Conservation (phyloP, 2,888 invertebrate species). For the Elmis aenea region DNA sequence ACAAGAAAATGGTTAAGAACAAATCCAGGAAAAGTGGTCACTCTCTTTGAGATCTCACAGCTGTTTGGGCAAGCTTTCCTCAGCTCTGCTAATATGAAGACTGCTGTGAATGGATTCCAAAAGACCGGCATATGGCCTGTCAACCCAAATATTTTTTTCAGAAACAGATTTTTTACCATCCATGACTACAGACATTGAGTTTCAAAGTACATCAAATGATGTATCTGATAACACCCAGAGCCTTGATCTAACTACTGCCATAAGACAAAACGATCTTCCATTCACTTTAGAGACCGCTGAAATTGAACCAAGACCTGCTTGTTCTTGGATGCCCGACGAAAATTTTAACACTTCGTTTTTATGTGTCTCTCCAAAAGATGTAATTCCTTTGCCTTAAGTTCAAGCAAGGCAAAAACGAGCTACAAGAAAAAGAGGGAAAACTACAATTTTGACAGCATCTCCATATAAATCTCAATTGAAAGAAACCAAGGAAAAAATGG, state of each 20-base stretch:
- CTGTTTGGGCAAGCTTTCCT: slow-evolving; percentile 3
- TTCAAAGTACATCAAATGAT: too few relatives aligned
- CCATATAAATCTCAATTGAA: neutral
- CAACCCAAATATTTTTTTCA: slow-evolving; percentile 2
- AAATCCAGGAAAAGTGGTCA: slow-evolving; percentile 4
- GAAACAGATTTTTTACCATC: neutral
- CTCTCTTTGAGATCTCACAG: neutral
- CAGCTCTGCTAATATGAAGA: neutral
- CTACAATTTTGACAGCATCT: neutral
- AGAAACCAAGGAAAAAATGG: neutral
- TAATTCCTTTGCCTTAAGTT: slow-evolving; percentile 1
- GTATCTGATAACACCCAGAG: too few relatives aligned
- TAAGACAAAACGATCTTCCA: too few relatives aligned
- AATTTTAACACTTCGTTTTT: too few relatives aligned
- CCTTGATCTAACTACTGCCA: too few relatives aligned
- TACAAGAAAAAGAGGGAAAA: slow-evolving; percentile 2
- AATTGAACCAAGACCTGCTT: too few relatives aligned
- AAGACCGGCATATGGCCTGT: slow-evolving; percentile 17
- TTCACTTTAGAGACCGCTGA: too few relatives aligned
- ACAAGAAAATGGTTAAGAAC: slow-evolving; percentile 1
- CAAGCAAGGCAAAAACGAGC: neutral
- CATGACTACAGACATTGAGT: too few relatives aligned
- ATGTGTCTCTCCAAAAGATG: too few relatives aligned
- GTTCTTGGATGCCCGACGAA: too few relatives aligned
- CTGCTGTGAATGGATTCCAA: slow-evolving; percentile 24